phyloP scores from a whole-genome alignment of 1,140 invertebrate species.

The Lethrus apterus region DNA sequence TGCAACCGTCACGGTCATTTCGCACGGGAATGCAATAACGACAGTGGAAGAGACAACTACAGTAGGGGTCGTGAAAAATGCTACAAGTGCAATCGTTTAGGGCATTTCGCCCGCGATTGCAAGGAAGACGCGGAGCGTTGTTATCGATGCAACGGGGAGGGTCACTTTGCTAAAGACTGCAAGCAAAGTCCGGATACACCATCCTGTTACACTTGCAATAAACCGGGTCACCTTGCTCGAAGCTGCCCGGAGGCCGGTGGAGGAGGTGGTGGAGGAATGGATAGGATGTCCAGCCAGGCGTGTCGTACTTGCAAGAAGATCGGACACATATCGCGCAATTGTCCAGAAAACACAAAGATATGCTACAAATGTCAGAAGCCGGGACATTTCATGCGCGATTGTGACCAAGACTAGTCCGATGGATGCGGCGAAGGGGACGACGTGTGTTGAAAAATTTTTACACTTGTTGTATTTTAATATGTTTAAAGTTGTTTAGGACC shows the following conservation, averaged over 20 bases:
- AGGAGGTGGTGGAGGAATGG: conserved; percentile 44
- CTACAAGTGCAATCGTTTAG: conserved; percentile 91
- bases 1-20: conserved; percentile 83
- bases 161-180: conserved; percentile 87
- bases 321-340: conserved; percentile 84
- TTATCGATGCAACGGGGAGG: conserved; percentile 76
- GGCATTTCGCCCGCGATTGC: conserved; percentile 88
- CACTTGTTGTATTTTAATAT: conserved; percentile 15
- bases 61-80: conserved; percentile 69
- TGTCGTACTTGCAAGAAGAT: conserved; percentile 85
- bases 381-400: conserved; percentile 85
- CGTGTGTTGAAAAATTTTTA: conserved; percentile 12
- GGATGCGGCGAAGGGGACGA: too few species aligned
- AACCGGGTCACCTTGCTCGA: conserved; percentile 77
- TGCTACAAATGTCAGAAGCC: conserved; percentile 85
- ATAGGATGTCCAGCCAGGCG: conserved; percentile 46
- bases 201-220: conserved; percentile 83
- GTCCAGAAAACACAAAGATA: conserved; percentile 73
- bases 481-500: conserved; percentile 14
- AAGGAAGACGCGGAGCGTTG: conserved; percentile 78
- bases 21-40: conserved; percentile 73
- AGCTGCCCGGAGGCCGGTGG: conserved; percentile 67
- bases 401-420: conserved; percentile 56
- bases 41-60: conserved; percentile 48
- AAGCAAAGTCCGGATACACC: conserved; percentile 69